Evolutionary conservation across 1,140 invertebrate genomes (phyloP), one percentile per base, ranked within the genome.

Genomic region (Agraylea sexmaculata): DNA sequence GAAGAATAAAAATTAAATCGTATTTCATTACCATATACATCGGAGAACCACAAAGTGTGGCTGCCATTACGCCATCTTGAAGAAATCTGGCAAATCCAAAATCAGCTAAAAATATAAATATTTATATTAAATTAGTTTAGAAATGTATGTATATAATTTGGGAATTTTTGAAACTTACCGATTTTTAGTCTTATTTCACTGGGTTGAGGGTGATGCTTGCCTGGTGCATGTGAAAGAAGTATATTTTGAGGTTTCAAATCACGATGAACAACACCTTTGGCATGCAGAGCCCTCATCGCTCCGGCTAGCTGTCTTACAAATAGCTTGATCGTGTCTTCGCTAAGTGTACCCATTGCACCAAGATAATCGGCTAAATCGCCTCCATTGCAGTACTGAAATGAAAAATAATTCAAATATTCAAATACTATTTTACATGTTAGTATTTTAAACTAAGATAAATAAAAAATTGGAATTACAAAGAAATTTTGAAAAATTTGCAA

Each of bases 181-280:
- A 94, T 94, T 78, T 98, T 99, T 10, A 98, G 73, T 34, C 77
- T 84, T 45, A 98, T 94, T 61, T 96, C 86, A 47, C 82, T 77
- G 28, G 91, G 87, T 39, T 83, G 77, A 15, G 92, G 89, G 58
- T 87, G 80, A 25, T 74, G 69, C 52, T 80, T 78, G 35, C 73
- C 74, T 25, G 64, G 61, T 11, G 63, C 57, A 64, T 94, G 83
- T 59, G 85, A 87, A 31, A 96, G 68, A 36, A 97, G 70, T 56
- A 96, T 95, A 64, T 96, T 96, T 68, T 96, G 92, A 44, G 93
- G 93, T 64, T 99, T 99, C 52, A 99, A 72, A 73, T 99, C 96
- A 54, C 96, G 73, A 62, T 99, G 96, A 33, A 99, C 91, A 55
- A 99, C 93, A 53, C 90, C 93, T 71, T 97, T 97, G 42, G 79